These are phyloP conservation scores for Mungos mungo DNA, from an alignment of 2,113 vertebrate genomes.

Conservation along the genomic window DNA sequence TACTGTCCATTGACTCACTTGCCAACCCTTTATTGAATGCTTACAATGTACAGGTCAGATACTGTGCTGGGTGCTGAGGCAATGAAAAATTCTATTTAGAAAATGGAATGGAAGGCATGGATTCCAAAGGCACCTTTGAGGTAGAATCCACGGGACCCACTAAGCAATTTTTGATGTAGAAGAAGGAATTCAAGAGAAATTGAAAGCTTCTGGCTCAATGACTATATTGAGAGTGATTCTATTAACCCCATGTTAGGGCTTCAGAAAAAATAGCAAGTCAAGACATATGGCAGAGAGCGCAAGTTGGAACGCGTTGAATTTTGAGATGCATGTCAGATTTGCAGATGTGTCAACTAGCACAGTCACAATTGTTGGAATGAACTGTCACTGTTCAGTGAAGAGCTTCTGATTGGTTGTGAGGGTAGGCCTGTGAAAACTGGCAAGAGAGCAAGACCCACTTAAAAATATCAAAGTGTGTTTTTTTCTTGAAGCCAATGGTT, in stretches of 20 bases:
- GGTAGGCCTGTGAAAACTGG: not conserved
- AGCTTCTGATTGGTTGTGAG: not conserved
- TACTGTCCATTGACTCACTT: not conserved
- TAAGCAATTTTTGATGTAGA: not conserved
- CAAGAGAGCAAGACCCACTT: not conserved
- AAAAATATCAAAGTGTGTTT: not conserved
- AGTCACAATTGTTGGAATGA: not conserved
- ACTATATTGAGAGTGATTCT: not conserved
- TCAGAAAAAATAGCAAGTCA: not conserved
- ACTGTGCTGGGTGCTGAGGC: not conserved
- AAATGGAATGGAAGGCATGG: not conserved
- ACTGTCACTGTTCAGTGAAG: not conserved
- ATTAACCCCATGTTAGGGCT: not conserved
- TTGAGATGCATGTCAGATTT: conserved; percentile 10
- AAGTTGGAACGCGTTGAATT: not conserved
- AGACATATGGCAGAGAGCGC: not conserved
- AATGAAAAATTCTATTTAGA: not conserved
- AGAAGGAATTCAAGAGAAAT: not conserved
- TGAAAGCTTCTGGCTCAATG: not conserved
- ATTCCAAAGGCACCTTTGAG: not conserved
- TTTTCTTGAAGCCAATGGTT: not conserved
- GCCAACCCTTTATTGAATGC: not conserved
- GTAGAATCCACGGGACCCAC: not conserved
- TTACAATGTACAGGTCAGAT: not conserved
- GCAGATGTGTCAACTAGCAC: not conserved